Conservation (phyloP, 2,888 invertebrate species). For the Macrophya alboannulata region DNA sequence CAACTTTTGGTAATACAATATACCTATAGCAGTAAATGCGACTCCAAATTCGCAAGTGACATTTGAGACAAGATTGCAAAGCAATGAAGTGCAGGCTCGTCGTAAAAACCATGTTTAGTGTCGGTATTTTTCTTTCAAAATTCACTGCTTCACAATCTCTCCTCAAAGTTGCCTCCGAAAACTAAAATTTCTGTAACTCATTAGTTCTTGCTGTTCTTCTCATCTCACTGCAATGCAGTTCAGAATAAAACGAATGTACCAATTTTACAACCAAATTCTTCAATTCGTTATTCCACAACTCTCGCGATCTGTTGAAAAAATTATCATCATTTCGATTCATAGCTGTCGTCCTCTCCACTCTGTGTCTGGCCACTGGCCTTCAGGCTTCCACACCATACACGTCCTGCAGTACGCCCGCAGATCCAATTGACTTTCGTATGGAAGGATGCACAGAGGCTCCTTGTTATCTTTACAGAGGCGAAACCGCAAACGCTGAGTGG, state of each 20-base stretch:
- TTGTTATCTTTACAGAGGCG: constrained; percentile 58
- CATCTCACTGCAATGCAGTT: no score
- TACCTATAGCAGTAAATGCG: not conserved
- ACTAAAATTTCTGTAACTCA: no score
- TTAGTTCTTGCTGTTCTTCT: no score
- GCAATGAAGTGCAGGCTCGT: not conserved
- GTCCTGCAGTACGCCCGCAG: not conserved
- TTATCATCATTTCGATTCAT: not conserved
- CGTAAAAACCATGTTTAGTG: no score
- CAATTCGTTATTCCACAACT: not conserved
- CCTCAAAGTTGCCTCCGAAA: no score
- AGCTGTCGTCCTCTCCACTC: constrained; percentile 28
- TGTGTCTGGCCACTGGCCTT: constrained; percentile 36
- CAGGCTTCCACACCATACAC: constrained; percentile 44
- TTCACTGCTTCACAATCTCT: no score
- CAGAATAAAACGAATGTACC: no score
- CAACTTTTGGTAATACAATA: not conserved
- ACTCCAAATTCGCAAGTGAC: not conserved
- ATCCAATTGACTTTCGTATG: constrained; percentile 54
- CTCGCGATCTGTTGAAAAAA: not conserved
- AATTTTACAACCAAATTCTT: not conserved
- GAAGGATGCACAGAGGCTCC: constrained; percentile 58
- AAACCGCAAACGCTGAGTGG: constrained; percentile 53
- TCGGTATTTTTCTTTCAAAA: no score
- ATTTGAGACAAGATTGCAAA: not conserved